Conservation (phyloP, 2,888 invertebrate species). For the Calephelis perditalis region DNA sequence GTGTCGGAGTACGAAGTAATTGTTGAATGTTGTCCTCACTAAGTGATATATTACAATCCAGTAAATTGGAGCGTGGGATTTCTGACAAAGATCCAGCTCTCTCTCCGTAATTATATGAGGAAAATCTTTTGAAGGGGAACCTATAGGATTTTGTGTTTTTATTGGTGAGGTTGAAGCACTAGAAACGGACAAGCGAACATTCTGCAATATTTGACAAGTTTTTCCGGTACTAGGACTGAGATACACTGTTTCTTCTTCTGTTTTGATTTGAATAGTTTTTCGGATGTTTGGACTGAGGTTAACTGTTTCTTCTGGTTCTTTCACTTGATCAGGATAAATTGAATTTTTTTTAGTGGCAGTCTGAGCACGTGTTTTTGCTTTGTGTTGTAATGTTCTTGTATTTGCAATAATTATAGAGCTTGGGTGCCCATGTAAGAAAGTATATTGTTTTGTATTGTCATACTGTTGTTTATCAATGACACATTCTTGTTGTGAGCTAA, state of each 20-base stretch:
- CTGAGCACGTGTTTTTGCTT: constrained; percentile 17
- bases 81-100: constrained; percentile 30
- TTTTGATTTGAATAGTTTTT: constrained; percentile 5
- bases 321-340: constrained; percentile 23
- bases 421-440: constrained; percentile 6
- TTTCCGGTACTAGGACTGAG: constrained; percentile 28
- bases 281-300: constrained; percentile 6
- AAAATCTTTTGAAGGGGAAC: constrained; percentile 23
- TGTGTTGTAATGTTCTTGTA: constrained; percentile 6
- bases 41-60: constrained; percentile 28
- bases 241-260: constrained; percentile 12
- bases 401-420: constrained; percentile 6
- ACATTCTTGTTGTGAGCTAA: constrained; percentile 26
- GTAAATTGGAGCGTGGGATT: constrained; percentile 31
- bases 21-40: constrained; percentile 25
- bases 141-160: constrained; percentile 24
- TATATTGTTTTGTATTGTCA: constrained; percentile 6
- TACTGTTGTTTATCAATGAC: constrained; percentile 25
- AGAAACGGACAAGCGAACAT: constrained; percentile 27
- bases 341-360: constrained; percentile 17
- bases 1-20: constrained; percentile 25
- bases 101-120: constrained; percentile 29
- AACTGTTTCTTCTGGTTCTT: constrained; percentile 25
- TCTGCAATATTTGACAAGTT: constrained; percentile 29
- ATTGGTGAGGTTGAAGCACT: constrained; percentile 23